Conservation (phyloP, 2,113 vertebrate genomes). For the Ciconia maguari region DNA sequence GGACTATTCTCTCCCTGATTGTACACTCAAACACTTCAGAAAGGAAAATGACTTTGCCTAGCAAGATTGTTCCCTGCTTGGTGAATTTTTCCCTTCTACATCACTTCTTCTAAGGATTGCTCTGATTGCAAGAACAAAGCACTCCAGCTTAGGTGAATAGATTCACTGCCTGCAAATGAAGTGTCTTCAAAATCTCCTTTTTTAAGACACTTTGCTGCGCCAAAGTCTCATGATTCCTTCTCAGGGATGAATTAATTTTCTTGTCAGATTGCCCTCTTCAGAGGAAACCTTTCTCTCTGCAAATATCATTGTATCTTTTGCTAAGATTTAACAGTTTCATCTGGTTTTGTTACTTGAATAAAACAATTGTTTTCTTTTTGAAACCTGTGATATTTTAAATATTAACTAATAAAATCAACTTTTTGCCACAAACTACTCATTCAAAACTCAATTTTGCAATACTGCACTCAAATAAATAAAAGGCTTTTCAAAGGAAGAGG, state of each 20-base stretch:
- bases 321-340: neutral
- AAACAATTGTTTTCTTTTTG: neutral
- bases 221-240: neutral
- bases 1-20: neutral
- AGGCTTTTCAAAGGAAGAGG: neutral
- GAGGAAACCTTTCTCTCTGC: neutral
- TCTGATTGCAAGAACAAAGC: slow-evolving; percentile 34
- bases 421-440: neutral
- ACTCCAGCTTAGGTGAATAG: neutral
- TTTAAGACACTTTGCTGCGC: neutral
- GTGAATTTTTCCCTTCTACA: neutral
- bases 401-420: neutral
- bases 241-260: slow-evolving; percentile 14
- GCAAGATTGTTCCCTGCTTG: neutral
- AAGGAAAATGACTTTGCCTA: neutral
- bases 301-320: neutral
- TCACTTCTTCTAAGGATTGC: neutral
- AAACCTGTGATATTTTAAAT: neutral
- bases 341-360: neutral
- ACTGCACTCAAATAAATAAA: neutral
- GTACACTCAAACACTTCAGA: neutral
- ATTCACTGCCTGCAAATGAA: slow-evolving; percentile 14
- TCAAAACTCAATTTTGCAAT: neutral
- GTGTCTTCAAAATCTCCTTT: neutral
- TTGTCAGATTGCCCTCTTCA: neutral